Base-by-base conservation (phyloP, 2,113 vertebrate species). In the Forbesichthys papilliferus region DNA sequence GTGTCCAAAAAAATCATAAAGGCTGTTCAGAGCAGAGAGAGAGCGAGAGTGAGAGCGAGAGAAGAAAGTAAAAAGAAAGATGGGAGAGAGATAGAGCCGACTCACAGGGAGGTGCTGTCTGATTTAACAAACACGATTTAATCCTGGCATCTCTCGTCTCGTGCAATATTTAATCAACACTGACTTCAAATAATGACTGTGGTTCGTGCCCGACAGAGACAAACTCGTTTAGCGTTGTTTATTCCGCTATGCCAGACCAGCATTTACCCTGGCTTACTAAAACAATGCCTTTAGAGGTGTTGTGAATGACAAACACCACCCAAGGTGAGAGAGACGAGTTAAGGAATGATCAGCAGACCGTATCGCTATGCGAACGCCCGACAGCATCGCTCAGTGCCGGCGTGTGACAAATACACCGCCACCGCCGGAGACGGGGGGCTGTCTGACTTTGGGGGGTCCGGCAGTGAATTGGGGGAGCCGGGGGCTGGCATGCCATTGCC, bases 131-230 rank as follows among this genome's bases (percentile, higher is more conserved):
- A 63, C 59, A 46, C 66, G 42, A 79, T 85, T 73, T 57, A 64
- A 75, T 51, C 20, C 51, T 48, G 66, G 62, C 65, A 48, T 55
- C 27, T 73, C 68, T 79, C 60, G 14, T 78, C 75, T 86, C 78
- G 74, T 58, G 75, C 80, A 77, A 74, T 83, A 77, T 82, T 83
- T 77, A 82, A 86, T 87, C 81, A 82, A 42, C 47, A 5, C 48
- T 18, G 63, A 64, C 66, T 84, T 84, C 34, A 78, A 78, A 82
- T 77, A 82, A 86, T 64, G 73, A 77, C 59, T 16, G 63, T 53
- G 71, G 52, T 77, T 48, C 66, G 65, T 36, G 52, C 74, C 66
- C 75, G 56, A 63, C 0, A 5, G 69, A 71, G 71, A 78, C 58
- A 55, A 33, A 67, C 46, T 11, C 61, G 68, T 69, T 79, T 14